A percentile compares a stretch with the other conserved stretches of the same genome.
phyloP scores from a whole-genome alignment of 2,797 vertebrate species.

The Somateria mollissima region DNA sequence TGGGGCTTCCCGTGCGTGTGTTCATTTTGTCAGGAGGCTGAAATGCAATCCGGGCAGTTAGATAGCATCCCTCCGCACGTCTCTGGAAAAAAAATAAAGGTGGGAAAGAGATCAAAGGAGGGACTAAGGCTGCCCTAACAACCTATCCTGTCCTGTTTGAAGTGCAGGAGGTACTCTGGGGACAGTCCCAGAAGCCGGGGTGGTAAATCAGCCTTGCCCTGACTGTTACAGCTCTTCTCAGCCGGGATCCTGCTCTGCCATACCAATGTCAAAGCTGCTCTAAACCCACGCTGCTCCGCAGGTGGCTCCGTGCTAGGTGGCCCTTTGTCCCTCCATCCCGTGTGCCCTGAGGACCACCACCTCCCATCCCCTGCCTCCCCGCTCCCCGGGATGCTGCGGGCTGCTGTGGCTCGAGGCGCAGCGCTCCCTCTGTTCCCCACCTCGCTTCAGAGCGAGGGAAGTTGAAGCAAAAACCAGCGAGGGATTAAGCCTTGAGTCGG shows the following conservation, averaged over 20 bases:
- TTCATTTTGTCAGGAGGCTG: slow-evolving; percentile 19
- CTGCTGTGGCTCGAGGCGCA: not conserved
- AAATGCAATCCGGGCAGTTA: not conserved
- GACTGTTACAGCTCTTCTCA: fast-evolving
- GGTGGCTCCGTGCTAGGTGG: not conserved
- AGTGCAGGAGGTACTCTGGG: not conserved
- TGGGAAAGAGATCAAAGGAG: not conserved
- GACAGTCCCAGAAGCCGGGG: not conserved
- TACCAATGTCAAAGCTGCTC: not conserved
- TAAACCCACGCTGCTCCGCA: no score
- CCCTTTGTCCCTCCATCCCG: not conserved
- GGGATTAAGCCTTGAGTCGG: slow-evolving; percentile 10
- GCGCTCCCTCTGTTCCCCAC: fast-evolving
- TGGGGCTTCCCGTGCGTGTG: not conserved
- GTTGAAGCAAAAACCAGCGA: not conserved
- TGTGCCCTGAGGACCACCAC: not conserved
- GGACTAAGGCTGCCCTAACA: not conserved
- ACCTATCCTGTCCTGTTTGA: not conserved
- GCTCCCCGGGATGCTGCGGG: fast-evolving
- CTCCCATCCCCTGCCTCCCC: not conserved
- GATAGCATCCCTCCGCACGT: fast-evolving
- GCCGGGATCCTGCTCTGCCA: not conserved
- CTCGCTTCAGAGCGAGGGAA: not conserved
- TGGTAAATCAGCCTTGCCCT: not conserved
- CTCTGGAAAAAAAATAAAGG: not conserved